Evolutionary conservation across 1,140 invertebrate genomes (phyloP), one percentile per base, ranked within the genome.

Genomic region (Pararge aegeria): DNA sequence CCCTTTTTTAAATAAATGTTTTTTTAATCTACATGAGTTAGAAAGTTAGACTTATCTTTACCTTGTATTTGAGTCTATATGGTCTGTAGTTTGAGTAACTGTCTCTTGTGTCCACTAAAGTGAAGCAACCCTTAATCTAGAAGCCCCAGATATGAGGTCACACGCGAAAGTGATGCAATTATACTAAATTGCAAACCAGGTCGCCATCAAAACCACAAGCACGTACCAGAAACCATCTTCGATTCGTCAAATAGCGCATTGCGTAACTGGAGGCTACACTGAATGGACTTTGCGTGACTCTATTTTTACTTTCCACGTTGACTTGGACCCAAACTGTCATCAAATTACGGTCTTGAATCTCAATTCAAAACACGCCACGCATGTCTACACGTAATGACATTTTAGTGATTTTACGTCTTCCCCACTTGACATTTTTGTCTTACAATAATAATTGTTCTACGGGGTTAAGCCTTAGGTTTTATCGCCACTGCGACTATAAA

Each of bases 201-300:
- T 77, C 75, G 55, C 61, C 71, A 83, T 85, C 78, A 61, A 61
- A 68, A 85, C 63, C 44, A 68, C 12, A 53, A 51, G 59, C 78
- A 81, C 82, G 82, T 68, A 65, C 60, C 61, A 46, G 46, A 40
- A 46, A 52, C 65, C 61, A 66, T 76, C 66, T 65, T 68, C 53
- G 55, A 70, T 70, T 64, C 64, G 52, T 77, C 64, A 57, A 72
- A 66, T 68, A 24, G 58, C 46, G 55, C 60, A 56, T 82, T 82
- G 66, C 72, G 66, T 69, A 82, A 82, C 52, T 54, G 49, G 19
- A 59, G 51, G 40, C 21, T 64, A 62, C 62, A 20, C 68, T 71
- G 48, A 65, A 70, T 70, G 64, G 64, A 68, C 78, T 71, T 66
- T 68, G 66, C 75, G 70, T 74, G 76, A 73, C 63, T 67, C 66